These are phyloP conservation scores for Takifugu bimaculatus DNA, from an alignment of 2,113 vertebrate species.

Conservation along the genomic window DNA sequence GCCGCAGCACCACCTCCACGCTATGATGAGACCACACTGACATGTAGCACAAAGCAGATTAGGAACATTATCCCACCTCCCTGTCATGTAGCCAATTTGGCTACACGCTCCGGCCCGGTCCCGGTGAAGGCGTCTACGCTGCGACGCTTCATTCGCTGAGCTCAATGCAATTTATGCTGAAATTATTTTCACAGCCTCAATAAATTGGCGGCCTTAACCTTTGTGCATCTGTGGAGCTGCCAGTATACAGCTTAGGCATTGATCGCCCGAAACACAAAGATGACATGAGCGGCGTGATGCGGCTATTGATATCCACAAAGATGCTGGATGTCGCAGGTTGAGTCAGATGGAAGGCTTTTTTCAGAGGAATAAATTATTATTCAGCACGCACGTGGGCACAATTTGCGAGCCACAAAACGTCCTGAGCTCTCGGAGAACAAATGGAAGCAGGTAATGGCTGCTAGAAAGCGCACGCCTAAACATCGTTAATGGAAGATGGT, in stretches of 20 bases:
- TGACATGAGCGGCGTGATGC: background rate
- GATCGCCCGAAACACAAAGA: too few species aligned
- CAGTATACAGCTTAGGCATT: background rate
- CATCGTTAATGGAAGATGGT: conserved; percentile 51
- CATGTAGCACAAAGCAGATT: background rate
- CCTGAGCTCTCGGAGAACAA: conserved; percentile 53
- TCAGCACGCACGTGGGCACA: conserved; percentile 41
- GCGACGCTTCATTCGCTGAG: conserved; percentile 1
- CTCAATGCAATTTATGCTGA: background rate
- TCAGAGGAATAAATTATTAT: conserved; percentile 14
- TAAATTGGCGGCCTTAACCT: conserved; percentile 38
- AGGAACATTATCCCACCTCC: background rate
- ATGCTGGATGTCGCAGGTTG: conserved; percentile 19
- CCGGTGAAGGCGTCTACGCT: conserved; percentile 4
- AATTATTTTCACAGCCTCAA: conserved; percentile 3
- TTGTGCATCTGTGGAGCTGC: conserved; percentile 24
- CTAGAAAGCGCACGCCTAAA: conserved; percentile 28
- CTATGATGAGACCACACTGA: conserved; percentile 1
- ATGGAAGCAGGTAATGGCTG: conserved; percentile 44
- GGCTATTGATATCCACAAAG: background rate
- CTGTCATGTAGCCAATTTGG: background rate
- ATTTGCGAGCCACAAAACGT: conserved; percentile 45
- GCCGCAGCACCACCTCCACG: background rate
- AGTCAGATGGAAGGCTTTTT: conserved; percentile 22
- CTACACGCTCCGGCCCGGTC: background rate